phyloP scores from a whole-genome alignment of 2,797 vertebrate species.

The Glossophaga mutica region DNA sequence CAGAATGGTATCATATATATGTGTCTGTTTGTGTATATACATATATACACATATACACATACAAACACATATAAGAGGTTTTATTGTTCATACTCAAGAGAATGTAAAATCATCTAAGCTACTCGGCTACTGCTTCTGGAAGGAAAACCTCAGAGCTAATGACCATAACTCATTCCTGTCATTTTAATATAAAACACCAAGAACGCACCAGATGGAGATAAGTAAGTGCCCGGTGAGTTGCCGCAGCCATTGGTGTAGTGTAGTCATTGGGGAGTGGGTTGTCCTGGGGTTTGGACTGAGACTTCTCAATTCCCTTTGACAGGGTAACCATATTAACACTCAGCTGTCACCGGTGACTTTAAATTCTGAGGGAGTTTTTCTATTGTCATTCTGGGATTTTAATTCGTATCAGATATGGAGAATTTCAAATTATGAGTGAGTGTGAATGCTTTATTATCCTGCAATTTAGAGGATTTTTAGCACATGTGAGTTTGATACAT shows the following conservation, averaged over 20 bases:
- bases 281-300: accelerated
- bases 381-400: constrained; percentile 42
- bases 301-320: neutral
- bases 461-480: neutral
- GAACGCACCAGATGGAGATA: neutral
- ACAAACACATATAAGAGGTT: neutral
- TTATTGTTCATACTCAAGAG: neutral
- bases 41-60: too few species aligned
- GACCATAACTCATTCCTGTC: neutral
- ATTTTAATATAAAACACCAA: neutral
- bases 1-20: neutral
- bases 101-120: neutral
- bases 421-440: constrained; percentile 37
- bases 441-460: neutral
- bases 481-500: neutral
- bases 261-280: neutral
- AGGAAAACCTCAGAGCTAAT: neutral
- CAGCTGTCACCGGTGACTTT: neutral
- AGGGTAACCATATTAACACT: neutral
- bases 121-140: neutral
- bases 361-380: neutral
- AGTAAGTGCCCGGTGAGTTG: neutral
- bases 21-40: accelerated
- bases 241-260: neutral
- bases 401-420: constrained; percentile 42